A percentile compares a stretch with the other conserved stretches of the same genome.
These are phyloP conservation scores for Alosa alosa DNA, from an alignment of 2,113 vertebrate genomes.

Conservation along the genomic window DNA sequence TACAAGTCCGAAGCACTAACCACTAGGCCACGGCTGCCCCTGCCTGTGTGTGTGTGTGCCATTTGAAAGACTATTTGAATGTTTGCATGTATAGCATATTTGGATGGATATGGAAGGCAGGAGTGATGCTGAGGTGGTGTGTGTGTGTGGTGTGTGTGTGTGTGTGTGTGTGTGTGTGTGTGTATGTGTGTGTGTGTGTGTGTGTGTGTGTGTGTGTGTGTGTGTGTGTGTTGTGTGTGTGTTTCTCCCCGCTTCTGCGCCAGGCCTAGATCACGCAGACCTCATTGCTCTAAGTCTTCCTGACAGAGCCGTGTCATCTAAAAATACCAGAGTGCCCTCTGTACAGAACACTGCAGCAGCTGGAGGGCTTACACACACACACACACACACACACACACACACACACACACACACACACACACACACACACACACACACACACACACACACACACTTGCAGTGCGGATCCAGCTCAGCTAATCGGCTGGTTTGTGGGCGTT, in stretches of 20 bases:
- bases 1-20: no score
- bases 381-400: slow-evolving; percentile 3
- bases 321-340: slow-evolving; percentile 56
- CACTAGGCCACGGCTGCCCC: no score
- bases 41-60: no score
- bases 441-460: not conserved
- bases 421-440: not conserved
- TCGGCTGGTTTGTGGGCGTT: slow-evolving; percentile 13
- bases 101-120: no score
- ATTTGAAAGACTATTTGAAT: no score
- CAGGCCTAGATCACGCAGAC: not conserved
- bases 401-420: not conserved
- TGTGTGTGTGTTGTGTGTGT: slow-evolving; percentile 17
- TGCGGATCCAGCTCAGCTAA: not conserved
- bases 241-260: slow-evolving; percentile 5
- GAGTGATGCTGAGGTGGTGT: no score
- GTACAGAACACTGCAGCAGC: slow-evolving; percentile 71
- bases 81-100: no score
- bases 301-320: slow-evolving; percentile 71
- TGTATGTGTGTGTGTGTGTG: not conserved
- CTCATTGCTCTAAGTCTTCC: slow-evolving; percentile 61
- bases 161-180: not conserved
- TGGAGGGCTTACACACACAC: slow-evolving; percentile 63
- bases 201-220: slow-evolving; percentile 2
- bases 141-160: no score